Evolutionary conservation across 2,113 vertebrate species (phyloP).

Genomic region (Castor canadensis): DNA sequence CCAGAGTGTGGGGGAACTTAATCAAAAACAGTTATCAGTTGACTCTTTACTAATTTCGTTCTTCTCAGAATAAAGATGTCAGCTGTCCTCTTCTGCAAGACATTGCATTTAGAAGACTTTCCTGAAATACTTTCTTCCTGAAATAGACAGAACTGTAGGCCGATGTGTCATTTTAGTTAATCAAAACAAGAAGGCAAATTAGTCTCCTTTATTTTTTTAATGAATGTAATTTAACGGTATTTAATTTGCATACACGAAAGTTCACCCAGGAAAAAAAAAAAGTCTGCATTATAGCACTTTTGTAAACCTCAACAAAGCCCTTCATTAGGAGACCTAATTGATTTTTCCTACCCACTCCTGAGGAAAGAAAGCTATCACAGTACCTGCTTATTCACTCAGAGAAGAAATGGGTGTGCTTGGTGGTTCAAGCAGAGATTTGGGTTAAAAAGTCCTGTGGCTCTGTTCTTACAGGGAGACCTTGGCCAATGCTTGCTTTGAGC

Average conservation of each 20-base stretch:
- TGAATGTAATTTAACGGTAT: slow-evolving; percentile 71
- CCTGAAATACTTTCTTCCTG: slow-evolving; percentile 78
- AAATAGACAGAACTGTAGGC: slow-evolving; percentile 75
- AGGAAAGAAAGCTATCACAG: slow-evolving; percentile 69
- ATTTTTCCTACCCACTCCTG: slow-evolving; percentile 67
- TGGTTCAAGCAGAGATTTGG: slow-evolving; percentile 69
- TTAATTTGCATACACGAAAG: slow-evolving; percentile 78
- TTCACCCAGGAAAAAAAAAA: slow-evolving; percentile 70
- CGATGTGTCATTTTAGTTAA: slow-evolving; percentile 78
- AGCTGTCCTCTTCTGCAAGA: slow-evolving; percentile 70
- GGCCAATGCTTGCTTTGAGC: slow-evolving; percentile 42
- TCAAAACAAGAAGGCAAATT: slow-evolving; percentile 77
- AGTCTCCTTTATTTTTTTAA: slow-evolving; percentile 81
- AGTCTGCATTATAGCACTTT: slow-evolving; percentile 75
- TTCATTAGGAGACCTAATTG: slow-evolving; percentile 72
- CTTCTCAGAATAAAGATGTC: slow-evolving; percentile 70
- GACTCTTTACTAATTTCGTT: slow-evolving; percentile 69
- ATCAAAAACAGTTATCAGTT: slow-evolving; percentile 71
- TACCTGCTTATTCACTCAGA: slow-evolving; percentile 74
- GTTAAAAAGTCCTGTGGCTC: slow-evolving; percentile 69
- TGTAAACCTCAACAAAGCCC: slow-evolving; percentile 71
- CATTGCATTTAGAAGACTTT: slow-evolving; percentile 74
- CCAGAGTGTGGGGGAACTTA: slow-evolving; percentile 19
- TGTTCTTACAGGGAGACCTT: slow-evolving; percentile 60
- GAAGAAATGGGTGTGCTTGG: slow-evolving; percentile 74